A percentile compares a stretch with the other conserved stretches of the same genome.
phyloP scores from a whole-genome alignment of 2,797 vertebrate species.

The Margarornis squamiger region DNA sequence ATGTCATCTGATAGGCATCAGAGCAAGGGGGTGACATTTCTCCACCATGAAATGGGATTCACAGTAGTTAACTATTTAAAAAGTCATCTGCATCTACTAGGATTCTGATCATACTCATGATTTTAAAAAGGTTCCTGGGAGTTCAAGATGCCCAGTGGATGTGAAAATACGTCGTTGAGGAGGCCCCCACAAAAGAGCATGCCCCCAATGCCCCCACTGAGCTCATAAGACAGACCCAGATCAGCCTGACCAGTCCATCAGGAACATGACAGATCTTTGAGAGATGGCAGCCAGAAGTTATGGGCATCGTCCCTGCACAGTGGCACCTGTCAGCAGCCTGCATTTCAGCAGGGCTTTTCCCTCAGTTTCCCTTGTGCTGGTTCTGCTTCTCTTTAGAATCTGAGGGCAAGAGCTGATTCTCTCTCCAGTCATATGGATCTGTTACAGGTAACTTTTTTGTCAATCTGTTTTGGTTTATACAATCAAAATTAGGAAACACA shows the following conservation, averaged over 20 bases:
- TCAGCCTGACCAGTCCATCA: neutral
- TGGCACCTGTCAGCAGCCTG: neutral
- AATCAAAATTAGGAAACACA: neutral
- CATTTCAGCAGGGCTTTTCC: neutral
- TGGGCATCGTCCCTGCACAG: neutral
- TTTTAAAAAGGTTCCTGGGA: neutral
- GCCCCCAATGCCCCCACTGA: rapidly evolving
- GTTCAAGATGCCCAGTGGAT: neutral
- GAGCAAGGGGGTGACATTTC: neutral
- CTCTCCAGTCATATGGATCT: neutral
- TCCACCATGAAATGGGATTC: neutral
- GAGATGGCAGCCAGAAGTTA: neutral
- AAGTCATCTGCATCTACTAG: neutral
- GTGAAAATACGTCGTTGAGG: neutral
- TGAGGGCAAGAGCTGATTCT: rapidly evolving
- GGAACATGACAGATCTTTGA: neutral
- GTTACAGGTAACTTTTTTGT: neutral
- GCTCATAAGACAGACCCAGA: neutral
- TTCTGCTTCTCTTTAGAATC: neutral
- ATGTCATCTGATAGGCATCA: neutral
- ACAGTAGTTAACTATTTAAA: neutral
- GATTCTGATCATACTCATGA: neutral
- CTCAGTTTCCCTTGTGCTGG: neutral
- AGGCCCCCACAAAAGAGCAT: neutral
- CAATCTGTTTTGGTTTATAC: neutral